Percentiles rank a stretch among this genome's conserved stretches.
These are phyloP conservation scores for Masticophis lateralis DNA, from an alignment of 2,797 vertebrate species.

Conservation along the genomic window DNA sequence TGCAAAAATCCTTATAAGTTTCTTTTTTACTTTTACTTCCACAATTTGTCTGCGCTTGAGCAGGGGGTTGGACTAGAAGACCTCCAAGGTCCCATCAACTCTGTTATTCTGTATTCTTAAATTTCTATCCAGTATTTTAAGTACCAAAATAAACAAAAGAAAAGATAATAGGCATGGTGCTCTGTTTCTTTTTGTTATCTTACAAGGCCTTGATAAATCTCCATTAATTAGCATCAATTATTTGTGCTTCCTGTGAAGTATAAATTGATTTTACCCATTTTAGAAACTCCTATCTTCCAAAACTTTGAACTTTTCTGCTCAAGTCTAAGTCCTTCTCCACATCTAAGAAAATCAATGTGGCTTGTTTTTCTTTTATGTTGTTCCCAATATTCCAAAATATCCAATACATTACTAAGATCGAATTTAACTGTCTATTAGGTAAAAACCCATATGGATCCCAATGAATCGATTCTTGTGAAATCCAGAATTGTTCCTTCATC, in stretches of 20 bases:
- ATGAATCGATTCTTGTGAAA: background rate
- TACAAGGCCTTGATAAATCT: background rate
- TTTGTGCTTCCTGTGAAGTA: background rate
- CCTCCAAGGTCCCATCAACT: background rate
- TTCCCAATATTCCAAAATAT: background rate
- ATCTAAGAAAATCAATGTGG: background rate
- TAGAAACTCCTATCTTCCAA: background rate
- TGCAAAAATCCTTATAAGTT: background rate
- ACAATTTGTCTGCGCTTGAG: background rate
- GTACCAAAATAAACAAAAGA: background rate
- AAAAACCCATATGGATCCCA: background rate
- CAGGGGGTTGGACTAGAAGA: background rate
- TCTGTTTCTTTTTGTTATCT: background rate
- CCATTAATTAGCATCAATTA: background rate
- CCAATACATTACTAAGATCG: background rate
- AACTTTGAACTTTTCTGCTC: background rate
- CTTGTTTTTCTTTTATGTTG: background rate
- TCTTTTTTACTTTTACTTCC: background rate
- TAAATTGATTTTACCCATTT: background rate
- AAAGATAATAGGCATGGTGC: background rate
- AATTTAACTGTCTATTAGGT: background rate
- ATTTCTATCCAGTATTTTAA: background rate
- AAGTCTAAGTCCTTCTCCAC: background rate
- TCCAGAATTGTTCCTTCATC: background rate
- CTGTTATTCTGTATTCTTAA: background rate